phyloP scores from a whole-genome alignment of 1,140 invertebrate genomes.

The Teleogryllus occipitalis region DNA sequence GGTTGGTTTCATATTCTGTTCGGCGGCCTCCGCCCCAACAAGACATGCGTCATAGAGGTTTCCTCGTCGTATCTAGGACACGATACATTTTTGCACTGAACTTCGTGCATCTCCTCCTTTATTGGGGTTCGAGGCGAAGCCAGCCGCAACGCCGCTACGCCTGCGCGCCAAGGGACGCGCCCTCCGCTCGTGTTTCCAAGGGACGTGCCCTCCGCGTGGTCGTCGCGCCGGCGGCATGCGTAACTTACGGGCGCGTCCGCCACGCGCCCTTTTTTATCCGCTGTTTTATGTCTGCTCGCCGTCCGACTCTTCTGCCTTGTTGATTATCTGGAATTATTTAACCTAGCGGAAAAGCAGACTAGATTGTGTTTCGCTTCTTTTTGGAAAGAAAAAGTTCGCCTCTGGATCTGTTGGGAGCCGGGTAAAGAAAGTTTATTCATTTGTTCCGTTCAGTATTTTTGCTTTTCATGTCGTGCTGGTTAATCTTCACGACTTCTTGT shows the following conservation, averaged over 20 bases:
- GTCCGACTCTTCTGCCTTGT: background rate
- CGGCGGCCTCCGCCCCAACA: too few species aligned
- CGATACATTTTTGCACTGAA: too few species aligned
- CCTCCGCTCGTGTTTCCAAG: too few species aligned
- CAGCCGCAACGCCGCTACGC: too few species aligned
- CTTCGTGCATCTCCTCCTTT: too few species aligned
- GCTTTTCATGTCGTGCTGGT: background rate
- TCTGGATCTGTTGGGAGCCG: background rate
- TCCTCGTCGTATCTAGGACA: too few species aligned
- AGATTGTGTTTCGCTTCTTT: background rate
- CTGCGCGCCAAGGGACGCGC: too few species aligned
- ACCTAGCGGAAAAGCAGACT: background rate
- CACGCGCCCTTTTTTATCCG: background rate
- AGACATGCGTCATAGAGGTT: too few species aligned
- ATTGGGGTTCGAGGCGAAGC: too few species aligned
- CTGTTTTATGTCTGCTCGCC: background rate
- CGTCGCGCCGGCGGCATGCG: background rate
- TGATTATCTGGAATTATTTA: conserved; percentile 6
- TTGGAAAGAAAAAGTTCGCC: background rate
- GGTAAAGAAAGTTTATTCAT: background rate
- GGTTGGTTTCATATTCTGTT: too few species aligned
- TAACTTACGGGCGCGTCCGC: background rate
- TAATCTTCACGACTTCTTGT: background rate
- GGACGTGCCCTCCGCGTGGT: background rate
- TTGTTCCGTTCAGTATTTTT: background rate